These are phyloP conservation scores for Manis crassicaudata DNA, from an alignment of 2,797 vertebrate species.

Conservation along the genomic window DNA sequence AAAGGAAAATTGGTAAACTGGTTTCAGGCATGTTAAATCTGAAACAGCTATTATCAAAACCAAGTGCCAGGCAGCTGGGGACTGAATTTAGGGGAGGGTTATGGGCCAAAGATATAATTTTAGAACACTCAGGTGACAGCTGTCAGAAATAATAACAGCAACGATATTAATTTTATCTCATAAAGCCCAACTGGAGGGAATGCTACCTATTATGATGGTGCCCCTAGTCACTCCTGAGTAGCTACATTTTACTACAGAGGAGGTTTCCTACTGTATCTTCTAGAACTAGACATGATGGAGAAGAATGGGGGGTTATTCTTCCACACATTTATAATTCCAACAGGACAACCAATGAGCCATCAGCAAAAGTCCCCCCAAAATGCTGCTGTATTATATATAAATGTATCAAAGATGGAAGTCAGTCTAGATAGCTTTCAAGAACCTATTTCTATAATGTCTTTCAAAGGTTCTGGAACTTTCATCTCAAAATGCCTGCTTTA, in stretches of 20 bases:
- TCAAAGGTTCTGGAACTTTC: neutral
- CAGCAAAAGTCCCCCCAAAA: neutral
- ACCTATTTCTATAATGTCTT: neutral
- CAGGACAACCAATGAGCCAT: slow-evolving; percentile 20
- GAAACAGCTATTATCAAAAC: neutral
- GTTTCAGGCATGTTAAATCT: neutral
- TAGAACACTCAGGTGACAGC: neutral
- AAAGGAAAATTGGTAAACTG: neutral
- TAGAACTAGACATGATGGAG: slow-evolving; percentile 60
- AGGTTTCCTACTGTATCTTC: slow-evolving; percentile 2
- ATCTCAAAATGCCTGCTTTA: slow-evolving; percentile 29
- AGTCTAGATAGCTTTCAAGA: neutral
- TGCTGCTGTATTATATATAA: neutral
- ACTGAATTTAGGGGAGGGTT: neutral
- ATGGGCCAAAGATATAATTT: neutral
- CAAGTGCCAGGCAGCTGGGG: neutral
- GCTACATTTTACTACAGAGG: slow-evolving; percentile 69
- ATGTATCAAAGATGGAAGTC: neutral
- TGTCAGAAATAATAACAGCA: slow-evolving; percentile 3
- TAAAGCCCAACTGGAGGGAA: neutral
- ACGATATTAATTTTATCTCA: slow-evolving; percentile 11
- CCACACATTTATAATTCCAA: slow-evolving; percentile 58
- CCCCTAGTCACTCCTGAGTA: slow-evolving; percentile 46
- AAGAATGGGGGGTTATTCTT: slow-evolving; percentile 71
- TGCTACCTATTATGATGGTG: slow-evolving; percentile 54